These are phyloP conservation scores for Tinea trinotella DNA, from an alignment of 2,888 invertebrate genomes.

Conservation along the genomic window DNA sequence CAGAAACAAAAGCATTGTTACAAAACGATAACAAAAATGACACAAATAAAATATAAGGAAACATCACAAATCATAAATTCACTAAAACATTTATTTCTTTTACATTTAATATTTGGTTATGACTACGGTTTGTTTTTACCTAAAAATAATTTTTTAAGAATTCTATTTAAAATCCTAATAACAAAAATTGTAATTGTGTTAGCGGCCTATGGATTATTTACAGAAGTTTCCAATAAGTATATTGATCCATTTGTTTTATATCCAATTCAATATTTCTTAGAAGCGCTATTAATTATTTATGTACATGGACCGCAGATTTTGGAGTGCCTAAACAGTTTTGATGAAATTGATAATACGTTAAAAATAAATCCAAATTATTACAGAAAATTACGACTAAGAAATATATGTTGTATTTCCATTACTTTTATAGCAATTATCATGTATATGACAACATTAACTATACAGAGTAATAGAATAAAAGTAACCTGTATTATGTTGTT, in stretches of 20 bases:
- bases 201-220: background rate
- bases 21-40: background rate
- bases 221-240: background rate
- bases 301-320: background rate
- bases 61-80: background rate
- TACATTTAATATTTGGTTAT: slow-evolving; percentile 8
- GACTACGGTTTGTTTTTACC: background rate
- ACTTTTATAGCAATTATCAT: slow-evolving; percentile 1
- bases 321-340: background rate
- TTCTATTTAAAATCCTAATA: background rate
- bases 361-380: slow-evolving; percentile 8
- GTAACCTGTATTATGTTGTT: slow-evolving; percentile 7
- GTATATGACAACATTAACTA: slow-evolving; percentile 3
- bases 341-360: background rate
- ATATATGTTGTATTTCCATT: background rate
- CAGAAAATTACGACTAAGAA: background rate
- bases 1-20: too few species aligned
- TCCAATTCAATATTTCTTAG: slow-evolving; percentile 11
- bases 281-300: background rate
- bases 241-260: slow-evolving; percentile 5
- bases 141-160: background rate
- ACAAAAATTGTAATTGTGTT: background rate
- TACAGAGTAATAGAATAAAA: background rate
- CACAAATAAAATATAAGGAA: background rate
- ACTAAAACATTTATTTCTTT: background rate